Evolutionary conservation across 2,113 vertebrate species (phyloP).

Genomic region (Geothlypis trichas): DNA sequence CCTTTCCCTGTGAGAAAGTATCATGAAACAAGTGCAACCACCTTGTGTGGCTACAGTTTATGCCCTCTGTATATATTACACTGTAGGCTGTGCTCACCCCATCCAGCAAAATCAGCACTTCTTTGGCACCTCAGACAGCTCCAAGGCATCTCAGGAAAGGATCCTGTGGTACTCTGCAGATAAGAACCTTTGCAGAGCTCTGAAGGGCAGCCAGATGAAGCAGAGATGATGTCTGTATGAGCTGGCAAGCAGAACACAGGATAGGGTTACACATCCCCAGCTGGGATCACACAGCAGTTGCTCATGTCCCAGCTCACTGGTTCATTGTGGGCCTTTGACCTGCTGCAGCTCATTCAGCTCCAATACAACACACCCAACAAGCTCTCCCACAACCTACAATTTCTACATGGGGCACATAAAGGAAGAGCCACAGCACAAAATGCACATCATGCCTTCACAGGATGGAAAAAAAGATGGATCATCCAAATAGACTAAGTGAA

Average conservation of each 20-base stretch:
- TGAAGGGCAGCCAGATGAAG: background rate
- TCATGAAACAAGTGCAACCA: background rate
- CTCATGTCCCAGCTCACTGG: background rate
- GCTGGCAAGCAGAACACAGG: background rate
- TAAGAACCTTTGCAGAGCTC: background rate
- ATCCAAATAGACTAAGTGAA: constrained; percentile 32
- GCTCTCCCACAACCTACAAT: background rate
- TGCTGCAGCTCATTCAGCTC: background rate
- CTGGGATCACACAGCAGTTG: background rate
- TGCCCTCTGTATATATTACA: background rate
- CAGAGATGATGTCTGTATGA: background rate
- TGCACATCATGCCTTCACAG: background rate
- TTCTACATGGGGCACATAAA: background rate
- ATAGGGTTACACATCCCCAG: background rate
- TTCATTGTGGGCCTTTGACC: background rate
- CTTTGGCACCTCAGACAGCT: background rate
- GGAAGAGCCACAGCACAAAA: background rate
- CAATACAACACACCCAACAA: background rate
- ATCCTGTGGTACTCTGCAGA: background rate
- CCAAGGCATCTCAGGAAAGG: background rate
- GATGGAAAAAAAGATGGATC: background rate
- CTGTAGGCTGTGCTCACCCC: background rate
- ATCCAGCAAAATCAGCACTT: background rate
- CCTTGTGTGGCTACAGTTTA: background rate
- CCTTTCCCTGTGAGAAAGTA: background rate